Conservation (phyloP, 2,797 vertebrate species). For the Paramormyrops hopkinsi region DNA sequence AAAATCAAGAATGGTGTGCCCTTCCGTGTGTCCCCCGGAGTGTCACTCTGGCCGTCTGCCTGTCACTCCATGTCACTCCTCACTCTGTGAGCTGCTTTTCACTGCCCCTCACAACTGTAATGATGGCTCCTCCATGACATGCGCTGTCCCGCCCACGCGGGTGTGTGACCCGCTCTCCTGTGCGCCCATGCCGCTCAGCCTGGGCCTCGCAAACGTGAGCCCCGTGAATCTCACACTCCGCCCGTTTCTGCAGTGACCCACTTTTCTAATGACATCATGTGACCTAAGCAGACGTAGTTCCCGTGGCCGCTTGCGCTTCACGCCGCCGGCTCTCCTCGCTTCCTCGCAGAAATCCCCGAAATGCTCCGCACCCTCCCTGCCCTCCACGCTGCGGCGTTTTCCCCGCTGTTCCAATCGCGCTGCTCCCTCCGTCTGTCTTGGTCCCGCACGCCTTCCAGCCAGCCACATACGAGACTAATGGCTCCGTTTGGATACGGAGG, state of each 20-base stretch:
- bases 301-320: not conserved
- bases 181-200: not conserved
- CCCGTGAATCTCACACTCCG: not conserved
- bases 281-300: not conserved
- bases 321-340: not conserved
- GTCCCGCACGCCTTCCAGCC: not conserved
- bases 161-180: not conserved
- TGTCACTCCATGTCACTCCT: not conserved
- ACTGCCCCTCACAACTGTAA: not conserved
- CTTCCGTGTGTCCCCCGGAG: not conserved
- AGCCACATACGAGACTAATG: not conserved
- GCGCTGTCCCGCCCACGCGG: not conserved
- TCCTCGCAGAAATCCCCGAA: not conserved
- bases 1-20: not conserved
- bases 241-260: not conserved
- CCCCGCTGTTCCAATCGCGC: not conserved
- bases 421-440: not conserved
- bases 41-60: not conserved
- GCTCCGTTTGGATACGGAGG: not conserved
- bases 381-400: not conserved
- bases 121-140: not conserved
- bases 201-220: not conserved
- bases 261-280: not conserved
- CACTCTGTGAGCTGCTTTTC: too few species aligned
- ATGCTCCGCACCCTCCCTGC: not conserved